Evolutionary conservation across 1,140 invertebrate genomes (phyloP).

Genomic region (Drosophila novamexicana): DNA sequence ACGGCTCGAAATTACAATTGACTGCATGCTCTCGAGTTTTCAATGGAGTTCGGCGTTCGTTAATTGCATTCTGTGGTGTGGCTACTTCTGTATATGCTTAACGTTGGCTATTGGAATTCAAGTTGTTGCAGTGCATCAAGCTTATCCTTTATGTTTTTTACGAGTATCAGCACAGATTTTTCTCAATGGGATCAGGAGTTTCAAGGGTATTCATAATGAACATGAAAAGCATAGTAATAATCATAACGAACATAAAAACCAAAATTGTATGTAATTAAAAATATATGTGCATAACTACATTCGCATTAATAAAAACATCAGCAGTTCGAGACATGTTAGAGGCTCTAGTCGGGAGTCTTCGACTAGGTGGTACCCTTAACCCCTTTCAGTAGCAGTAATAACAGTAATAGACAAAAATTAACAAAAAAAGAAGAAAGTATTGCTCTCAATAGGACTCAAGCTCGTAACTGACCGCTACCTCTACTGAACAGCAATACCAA

Average conservation of each 20-base stretch:
- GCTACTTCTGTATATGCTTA: background rate
- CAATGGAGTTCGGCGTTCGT: background rate
- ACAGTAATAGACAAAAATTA: no score
- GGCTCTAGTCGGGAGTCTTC: no score
- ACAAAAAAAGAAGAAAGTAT: no score
- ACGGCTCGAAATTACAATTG: slow-evolving; percentile 24
- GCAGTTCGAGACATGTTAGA: no score
- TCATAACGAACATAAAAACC: no score
- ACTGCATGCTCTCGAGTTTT: slow-evolving; percentile 5
- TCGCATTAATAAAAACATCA: no score
- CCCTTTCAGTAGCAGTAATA: no score
- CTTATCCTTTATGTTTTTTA: background rate
- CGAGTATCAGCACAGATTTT: background rate
- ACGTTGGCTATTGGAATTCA: background rate
- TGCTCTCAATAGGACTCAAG: no score
- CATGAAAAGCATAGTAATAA: background rate
- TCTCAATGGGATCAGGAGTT: background rate
- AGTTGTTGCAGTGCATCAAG: background rate
- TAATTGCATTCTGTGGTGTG: slow-evolving; percentile 18
- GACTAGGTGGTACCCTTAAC: no score
- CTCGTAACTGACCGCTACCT: no score
- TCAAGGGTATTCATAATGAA: background rate
- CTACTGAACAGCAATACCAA: no score
- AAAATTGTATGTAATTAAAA: background rate
- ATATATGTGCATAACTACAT: no score